Evolutionary conservation across 2,888 invertebrate genomes (phyloP).

Genomic region (Idaea biselata): DNA sequence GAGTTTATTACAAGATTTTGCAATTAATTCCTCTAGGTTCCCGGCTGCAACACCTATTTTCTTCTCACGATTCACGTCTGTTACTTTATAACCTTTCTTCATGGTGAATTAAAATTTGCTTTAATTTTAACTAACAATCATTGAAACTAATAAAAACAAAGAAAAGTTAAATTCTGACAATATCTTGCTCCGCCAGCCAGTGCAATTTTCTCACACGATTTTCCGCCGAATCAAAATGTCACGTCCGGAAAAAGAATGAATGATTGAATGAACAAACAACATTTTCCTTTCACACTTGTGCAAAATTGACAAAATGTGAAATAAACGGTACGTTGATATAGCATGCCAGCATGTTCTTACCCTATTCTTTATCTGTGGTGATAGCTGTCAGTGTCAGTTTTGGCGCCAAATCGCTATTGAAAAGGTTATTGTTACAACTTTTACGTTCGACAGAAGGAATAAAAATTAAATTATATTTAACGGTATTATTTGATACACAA

Average conservation of each 20-base stretch:
- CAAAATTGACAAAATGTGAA: too few relatives aligned
- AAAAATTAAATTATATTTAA: too few relatives aligned
- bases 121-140: constrained; percentile 16
- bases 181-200: constrained; percentile 9
- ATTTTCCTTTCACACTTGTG: neutral
- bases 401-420: neutral
- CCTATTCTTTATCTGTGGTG: neutral
- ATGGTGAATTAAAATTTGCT: constrained; percentile 39
- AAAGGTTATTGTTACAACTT: neutral
- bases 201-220: neutral
- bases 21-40: constrained; percentile 83
- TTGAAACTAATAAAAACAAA: constrained; percentile 37
- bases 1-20: constrained; percentile 85
- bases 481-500: too few relatives aligned
- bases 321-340: too few relatives aligned
- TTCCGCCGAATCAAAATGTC: neutral
- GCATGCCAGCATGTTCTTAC: neutral
- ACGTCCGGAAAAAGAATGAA: constrained; percentile 4
- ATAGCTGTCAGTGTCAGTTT: neutral
- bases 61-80: constrained; percentile 83
- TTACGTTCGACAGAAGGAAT: too few relatives aligned
- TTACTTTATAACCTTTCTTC: constrained; percentile 87
- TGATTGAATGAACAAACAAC: neutral
- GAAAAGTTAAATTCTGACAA: constrained; percentile 13
- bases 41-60: constrained; percentile 87